Evolutionary conservation across 2,888 invertebrate species (phyloP).

Genomic region (Uloborus plumipes): DNA sequence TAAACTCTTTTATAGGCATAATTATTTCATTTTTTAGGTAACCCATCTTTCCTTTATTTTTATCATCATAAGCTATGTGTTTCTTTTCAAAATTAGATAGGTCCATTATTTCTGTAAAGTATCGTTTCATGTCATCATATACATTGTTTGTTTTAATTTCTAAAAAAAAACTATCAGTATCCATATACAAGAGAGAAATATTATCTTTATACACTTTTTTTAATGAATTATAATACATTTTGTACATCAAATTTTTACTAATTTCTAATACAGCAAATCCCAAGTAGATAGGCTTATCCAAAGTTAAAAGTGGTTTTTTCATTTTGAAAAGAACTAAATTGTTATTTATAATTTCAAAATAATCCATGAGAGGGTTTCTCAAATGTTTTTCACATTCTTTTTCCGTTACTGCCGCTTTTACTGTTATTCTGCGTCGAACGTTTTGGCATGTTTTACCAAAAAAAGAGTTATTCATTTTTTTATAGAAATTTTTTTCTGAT

Average conservation of each 20-base stretch:
- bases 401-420: conserved; percentile 25
- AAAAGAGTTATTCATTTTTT: conserved; percentile 16
- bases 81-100: conserved; percentile 1
- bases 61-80: neutral
- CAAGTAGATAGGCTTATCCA: conserved; percentile 25
- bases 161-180: neutral
- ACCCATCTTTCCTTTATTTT: neutral
- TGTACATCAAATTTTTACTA: neutral
- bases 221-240: neutral
- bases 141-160: neutral
- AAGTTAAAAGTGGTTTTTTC: conserved; percentile 10
- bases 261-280: conserved; percentile 19
- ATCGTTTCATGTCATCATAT: neutral
- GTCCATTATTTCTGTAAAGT: conserved; percentile 1
- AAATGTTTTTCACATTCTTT: conserved; percentile 29
- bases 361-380: conserved; percentile 11
- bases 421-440: conserved; percentile 7
- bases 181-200: too few relatives aligned
- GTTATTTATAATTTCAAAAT: conserved; percentile 30
- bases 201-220: neutral
- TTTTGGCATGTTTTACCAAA: conserved; percentile 21
- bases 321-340: conserved; percentile 24
- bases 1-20: too few relatives aligned
- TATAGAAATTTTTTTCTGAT: conserved; percentile 15
- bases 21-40: conserved; percentile 1